Conservation (phyloP, 2,113 vertebrate species). For the Steatornis caripensis region DNA sequence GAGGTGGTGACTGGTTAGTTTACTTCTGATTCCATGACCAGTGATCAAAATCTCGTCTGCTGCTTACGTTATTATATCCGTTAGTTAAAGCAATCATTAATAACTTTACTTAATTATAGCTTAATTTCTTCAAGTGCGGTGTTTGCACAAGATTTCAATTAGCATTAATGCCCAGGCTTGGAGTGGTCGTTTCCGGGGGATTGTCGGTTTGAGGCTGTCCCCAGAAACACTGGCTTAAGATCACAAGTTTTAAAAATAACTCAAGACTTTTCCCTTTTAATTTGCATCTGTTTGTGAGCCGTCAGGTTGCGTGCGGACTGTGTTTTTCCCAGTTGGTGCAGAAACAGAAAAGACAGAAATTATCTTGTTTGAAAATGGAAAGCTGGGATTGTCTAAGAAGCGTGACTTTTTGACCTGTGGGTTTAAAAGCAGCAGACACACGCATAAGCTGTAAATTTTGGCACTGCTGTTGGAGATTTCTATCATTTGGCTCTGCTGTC, state of each 20-base stretch:
- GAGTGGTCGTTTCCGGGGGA: background rate
- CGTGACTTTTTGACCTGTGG: background rate
- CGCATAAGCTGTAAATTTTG: background rate
- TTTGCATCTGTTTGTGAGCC: slow-evolving; percentile 20
- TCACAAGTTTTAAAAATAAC: slow-evolving; percentile 41
- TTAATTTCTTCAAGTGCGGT: slow-evolving; percentile 31
- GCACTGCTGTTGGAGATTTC: background rate
- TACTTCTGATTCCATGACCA: slow-evolving; percentile 9
- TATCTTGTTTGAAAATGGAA: background rate
- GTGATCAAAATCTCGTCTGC: background rate
- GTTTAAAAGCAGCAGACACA: background rate
- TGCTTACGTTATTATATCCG: background rate
- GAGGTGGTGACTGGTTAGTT: background rate
- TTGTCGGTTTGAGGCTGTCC: background rate
- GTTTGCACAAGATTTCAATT: slow-evolving; percentile 1
- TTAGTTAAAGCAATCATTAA: slow-evolving; percentile 35
- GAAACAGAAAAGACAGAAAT: background rate
- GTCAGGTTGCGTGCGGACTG: background rate
- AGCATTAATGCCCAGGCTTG: background rate
- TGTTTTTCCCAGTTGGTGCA: background rate
- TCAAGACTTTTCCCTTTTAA: background rate
- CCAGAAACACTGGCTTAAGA: slow-evolving; percentile 32
- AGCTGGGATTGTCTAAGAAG: background rate
- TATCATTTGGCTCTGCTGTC: rapidly evolving
- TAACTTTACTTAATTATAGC: slow-evolving; percentile 1